Base-by-base conservation (phyloP, 2,888 invertebrate genomes). In the Drosophila paramelanica region DNA sequence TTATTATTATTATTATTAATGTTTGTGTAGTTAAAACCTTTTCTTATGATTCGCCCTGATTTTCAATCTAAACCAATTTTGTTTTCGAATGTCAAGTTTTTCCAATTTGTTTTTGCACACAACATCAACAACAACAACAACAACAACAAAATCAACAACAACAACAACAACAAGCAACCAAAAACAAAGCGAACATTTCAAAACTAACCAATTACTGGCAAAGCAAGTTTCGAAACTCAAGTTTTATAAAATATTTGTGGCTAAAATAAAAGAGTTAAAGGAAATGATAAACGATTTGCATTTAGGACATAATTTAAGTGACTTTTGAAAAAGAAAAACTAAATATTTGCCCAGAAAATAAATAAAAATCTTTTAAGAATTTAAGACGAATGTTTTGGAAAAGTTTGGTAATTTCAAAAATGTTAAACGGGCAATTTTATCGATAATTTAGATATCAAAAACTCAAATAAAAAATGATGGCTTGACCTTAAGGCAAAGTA, bases 41-140 rank as follows among this genome's bases (percentile, higher is more conserved):
- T 46, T 55, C 25, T 73, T 53, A 57, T 51, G n/a, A 49, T 77
- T 70, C 23, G 14, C 52, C 42, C 52, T 66, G 10, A 58, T 75
- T 81, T 77, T 52, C 58, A 77, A 89, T 89, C 90, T 89, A 88
- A 90, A 89, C 89, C 89, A 89, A 89, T 88, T 75, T 69, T 69
- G 11, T 50, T 72, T 77, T 38, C 59, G 23, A 56, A 60, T 56
- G 27, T 73, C 23, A 55, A 47, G 27, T 66, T 68, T 69, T 67
- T 74, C 33, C 39, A 58, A 60, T 64, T 73, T 56, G 43, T 56
- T 81, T 69, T 66, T 75, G 75, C 76, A 85, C 88, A 71, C 64
- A 79, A 74, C 82, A 78, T 45, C 67, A 55, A 67, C 77, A 74
- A 79, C 69, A 71, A 77, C 67, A 67, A 69, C 65, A 53, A 75